Conservation (phyloP, 2,888 invertebrate species). For the Dorcus hopei region DNA sequence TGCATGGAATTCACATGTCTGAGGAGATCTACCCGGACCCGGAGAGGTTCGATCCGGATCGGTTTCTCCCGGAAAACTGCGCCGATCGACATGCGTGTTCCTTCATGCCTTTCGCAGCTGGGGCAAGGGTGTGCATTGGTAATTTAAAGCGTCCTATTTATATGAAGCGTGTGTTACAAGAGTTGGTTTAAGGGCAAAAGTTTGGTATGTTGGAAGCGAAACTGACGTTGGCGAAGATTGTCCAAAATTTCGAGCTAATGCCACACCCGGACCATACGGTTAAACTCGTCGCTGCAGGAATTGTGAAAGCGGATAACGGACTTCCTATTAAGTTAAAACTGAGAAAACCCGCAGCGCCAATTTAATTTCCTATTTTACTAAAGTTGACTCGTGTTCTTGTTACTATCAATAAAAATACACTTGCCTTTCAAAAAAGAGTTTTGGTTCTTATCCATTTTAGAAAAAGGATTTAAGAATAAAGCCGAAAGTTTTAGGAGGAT, state of each 20-base stretch:
- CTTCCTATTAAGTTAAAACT: slow-evolving; percentile 9
- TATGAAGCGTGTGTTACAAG: background rate
- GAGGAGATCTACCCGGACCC: slow-evolving; percentile 6
- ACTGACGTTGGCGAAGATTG: background rate
- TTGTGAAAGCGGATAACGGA: slow-evolving; percentile 15
- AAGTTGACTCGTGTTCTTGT: too few species aligned
- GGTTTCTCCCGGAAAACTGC: slow-evolving; percentile 11
- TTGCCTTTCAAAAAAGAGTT: too few species aligned
- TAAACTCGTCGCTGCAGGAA: background rate
- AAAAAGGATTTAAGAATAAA: too few species aligned
- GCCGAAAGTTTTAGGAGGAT: too few species aligned
- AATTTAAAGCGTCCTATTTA: background rate
- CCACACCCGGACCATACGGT: slow-evolving; percentile 5
- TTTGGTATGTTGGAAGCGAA: background rate
- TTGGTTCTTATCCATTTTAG: too few species aligned
- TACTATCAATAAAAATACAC: too few species aligned
- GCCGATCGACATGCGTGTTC: background rate
- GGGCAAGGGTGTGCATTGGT: slow-evolving; percentile 15
- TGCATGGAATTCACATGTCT: slow-evolving; percentile 2
- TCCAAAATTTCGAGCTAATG: background rate
- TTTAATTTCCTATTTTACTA: too few species aligned
- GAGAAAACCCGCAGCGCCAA: background rate
- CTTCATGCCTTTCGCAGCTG: slow-evolving; percentile 6
- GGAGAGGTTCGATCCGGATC: slow-evolving; percentile 6
- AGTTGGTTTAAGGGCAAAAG: background rate